A percentile compares a stretch with the other conserved stretches of the same genome.
These are phyloP conservation scores for Herminia tarsipennalis DNA, from an alignment of 2,888 invertebrate genomes.

Conservation along the genomic window DNA sequence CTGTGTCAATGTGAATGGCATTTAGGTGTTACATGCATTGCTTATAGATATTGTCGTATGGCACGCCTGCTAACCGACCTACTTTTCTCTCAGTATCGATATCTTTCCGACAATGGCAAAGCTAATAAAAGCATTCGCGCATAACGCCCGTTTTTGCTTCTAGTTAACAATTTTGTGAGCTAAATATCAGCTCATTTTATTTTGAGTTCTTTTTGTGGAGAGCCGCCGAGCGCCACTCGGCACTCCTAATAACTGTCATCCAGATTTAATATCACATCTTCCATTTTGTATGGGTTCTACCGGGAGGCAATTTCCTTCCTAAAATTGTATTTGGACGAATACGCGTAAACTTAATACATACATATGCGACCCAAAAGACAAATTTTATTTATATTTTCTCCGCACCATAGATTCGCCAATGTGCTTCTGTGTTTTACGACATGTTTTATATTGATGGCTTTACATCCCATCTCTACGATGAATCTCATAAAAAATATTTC, in stretches of 20 bases:
- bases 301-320: slow-evolving; percentile 80
- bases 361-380: slow-evolving; percentile 76
- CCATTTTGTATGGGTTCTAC: slow-evolving; percentile 75
- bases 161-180: slow-evolving; percentile 59
- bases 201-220: slow-evolving; percentile 61
- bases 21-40: slow-evolving; percentile 41
- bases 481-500: slow-evolving; percentile 21
- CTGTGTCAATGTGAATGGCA: slow-evolving; percentile 57
- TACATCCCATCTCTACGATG: slow-evolving; percentile 39
- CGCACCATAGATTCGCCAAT: slow-evolving; percentile 49
- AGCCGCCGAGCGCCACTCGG: slow-evolving; percentile 58
- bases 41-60: slow-evolving; percentile 28
- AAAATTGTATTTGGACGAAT: slow-evolving; percentile 82
- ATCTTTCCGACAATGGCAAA: slow-evolving; percentile 17
- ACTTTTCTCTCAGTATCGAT: slow-evolving; percentile 19
- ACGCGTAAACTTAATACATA: slow-evolving; percentile 79
- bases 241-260: slow-evolving; percentile 81
- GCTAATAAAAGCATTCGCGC: slow-evolving; percentile 29
- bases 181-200: slow-evolving; percentile 65
- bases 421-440: slow-evolving; percentile 63
- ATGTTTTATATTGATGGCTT: slow-evolving; percentile 67
- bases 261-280: slow-evolving; percentile 82
- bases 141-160: slow-evolving; percentile 38
- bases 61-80: slow-evolving; percentile 25
- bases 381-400: slow-evolving; percentile 76